These are phyloP conservation scores for Hipposideros armiger DNA, from an alignment of 2,113 vertebrate species.

Conservation along the genomic window DNA sequence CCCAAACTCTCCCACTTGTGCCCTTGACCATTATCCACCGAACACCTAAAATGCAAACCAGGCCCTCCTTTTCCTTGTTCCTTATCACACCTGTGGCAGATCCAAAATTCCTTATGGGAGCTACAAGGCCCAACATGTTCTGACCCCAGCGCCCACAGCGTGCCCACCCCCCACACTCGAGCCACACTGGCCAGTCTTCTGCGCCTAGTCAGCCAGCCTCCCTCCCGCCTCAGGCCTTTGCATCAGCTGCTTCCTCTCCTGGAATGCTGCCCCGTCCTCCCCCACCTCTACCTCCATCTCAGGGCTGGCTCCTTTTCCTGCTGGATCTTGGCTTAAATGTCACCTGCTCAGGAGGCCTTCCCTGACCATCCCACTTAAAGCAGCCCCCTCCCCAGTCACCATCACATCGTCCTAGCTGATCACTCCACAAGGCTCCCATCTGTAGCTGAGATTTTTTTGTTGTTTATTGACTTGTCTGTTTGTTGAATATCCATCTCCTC, in stretches of 20 bases:
- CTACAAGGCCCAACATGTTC: fast-evolving
- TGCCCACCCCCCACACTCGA: fast-evolving
- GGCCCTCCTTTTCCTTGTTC: background rate
- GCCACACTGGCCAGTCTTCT: background rate
- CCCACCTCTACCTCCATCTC: fast-evolving
- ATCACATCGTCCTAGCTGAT: fast-evolving
- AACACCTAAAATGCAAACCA: background rate
- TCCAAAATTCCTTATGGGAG: background rate
- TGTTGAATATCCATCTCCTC: background rate
- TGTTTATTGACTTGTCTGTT: background rate
- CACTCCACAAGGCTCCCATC: background rate
- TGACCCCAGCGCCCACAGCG: background rate
- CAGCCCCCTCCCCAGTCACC: background rate
- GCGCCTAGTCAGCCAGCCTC: background rate
- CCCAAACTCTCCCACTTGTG: fast-evolving
- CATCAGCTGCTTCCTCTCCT: background rate
- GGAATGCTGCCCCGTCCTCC: fast-evolving
- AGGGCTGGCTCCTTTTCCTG: background rate
- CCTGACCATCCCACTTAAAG: background rate
- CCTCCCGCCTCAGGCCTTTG: background rate
- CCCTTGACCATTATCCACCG: no score
- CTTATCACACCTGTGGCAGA: background rate
- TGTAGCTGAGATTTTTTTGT: background rate
- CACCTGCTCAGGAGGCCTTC: background rate
- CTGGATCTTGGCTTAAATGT: background rate